Percentiles rank a stretch among this genome's conserved stretches.
Conservation (phyloP, 1,140 invertebrate species). For the Drosophila paulistorum region DNA sequence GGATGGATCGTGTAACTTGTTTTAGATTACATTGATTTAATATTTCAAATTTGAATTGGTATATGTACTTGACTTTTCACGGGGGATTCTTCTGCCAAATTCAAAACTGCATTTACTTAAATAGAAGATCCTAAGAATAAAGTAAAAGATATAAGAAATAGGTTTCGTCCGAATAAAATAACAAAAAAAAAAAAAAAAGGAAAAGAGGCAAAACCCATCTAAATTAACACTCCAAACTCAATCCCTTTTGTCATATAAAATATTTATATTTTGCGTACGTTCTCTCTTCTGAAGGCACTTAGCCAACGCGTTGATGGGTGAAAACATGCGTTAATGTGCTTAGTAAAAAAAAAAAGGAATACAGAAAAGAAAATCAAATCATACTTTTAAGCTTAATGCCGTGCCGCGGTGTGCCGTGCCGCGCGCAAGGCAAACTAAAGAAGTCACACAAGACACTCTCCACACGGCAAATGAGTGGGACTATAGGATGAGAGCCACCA, state of each 20-base stretch:
- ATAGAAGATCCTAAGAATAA: too few species aligned
- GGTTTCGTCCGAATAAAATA: too few species aligned
- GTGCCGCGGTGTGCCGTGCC: neutral
- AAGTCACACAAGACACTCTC: slow-evolving; percentile 42
- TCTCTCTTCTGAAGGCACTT: slow-evolving; percentile 43
- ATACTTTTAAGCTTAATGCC: slow-evolving; percentile 66
- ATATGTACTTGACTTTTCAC: too few species aligned
- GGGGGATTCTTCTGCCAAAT: neutral
- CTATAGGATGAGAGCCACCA: slow-evolving; percentile 7
- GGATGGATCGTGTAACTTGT: too few species aligned
- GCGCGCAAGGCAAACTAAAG: slow-evolving; percentile 26
- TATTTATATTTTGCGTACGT: slow-evolving; percentile 25
- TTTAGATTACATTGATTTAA: too few species aligned
- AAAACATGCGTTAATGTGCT: slow-evolving; percentile 72
- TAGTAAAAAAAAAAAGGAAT: slow-evolving; percentile 22
- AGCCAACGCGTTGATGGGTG: slow-evolving; percentile 69
- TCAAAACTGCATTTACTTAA: neutral
- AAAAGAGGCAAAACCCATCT: neutral
- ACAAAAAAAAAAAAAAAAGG: too few species aligned
- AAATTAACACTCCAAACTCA: slow-evolving; percentile 1
- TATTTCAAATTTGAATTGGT: too few species aligned
- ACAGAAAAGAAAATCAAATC: slow-evolving; percentile 68
- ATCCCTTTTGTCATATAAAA: slow-evolving; percentile 3
- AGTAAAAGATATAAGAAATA: too few species aligned
- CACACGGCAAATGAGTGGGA: slow-evolving; percentile 17